Evolutionary conservation across 2,797 vertebrate genomes (phyloP).

Genomic region (Acanthiza pusilla): DNA sequence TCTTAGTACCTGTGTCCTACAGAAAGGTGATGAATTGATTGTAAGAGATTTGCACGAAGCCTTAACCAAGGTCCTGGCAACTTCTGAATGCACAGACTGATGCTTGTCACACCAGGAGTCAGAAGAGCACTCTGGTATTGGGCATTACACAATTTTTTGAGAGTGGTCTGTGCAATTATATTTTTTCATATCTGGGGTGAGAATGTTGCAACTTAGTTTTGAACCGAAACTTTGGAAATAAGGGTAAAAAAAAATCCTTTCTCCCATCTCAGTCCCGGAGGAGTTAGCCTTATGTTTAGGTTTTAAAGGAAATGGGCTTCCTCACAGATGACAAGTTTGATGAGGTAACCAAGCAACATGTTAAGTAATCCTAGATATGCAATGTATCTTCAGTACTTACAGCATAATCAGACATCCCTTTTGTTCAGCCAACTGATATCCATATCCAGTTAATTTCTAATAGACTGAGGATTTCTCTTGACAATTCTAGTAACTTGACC

Average conservation of each 20-base stretch:
- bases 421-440: constrained; percentile 12
- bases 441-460: background rate
- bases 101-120: background rate
- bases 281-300: background rate
- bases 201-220: background rate
- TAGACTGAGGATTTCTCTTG: background rate
- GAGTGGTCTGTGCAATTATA: background rate
- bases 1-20: background rate
- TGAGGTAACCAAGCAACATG: constrained; percentile 48
- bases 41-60: background rate
- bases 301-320: background rate
- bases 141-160: background rate
- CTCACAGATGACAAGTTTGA: constrained; percentile 12
- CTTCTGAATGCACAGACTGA: background rate
- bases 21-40: background rate
- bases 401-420: background rate
- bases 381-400: background rate
- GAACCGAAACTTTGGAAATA: background rate
- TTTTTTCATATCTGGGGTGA: background rate
- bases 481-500: constrained; percentile 3
- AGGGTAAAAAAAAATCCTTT: background rate
- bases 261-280: background rate
- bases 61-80: background rate
- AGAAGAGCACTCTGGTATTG: background rate
- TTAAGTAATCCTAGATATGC: constrained; percentile 13